These are phyloP conservation scores for Itoplectis maculator DNA, from an alignment of 2,888 invertebrate species.

Conservation along the genomic window DNA sequence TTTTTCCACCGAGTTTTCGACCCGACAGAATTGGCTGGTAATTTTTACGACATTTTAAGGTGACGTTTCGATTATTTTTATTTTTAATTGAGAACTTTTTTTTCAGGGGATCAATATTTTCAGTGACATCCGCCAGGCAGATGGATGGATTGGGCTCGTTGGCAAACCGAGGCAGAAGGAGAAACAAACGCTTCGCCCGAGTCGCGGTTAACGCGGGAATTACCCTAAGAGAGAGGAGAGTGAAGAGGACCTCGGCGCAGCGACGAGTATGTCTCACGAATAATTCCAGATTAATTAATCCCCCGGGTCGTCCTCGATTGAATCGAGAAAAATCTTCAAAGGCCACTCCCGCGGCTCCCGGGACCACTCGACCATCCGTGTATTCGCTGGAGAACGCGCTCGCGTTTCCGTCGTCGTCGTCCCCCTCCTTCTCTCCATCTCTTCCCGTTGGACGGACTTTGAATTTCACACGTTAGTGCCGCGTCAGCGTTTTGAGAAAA, in stretches of 20 bases:
- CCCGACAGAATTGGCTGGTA: too few relatives aligned
- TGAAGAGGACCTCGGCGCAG: slow-evolving; percentile 15
- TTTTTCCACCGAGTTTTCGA: not conserved
- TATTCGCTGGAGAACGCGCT: slow-evolving; percentile 22
- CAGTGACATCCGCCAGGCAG: too few relatives aligned
- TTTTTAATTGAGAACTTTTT: too few relatives aligned
- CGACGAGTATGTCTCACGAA: slow-evolving; percentile 13
- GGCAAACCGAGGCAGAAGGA: not conserved
- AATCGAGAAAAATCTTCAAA: slow-evolving; percentile 49
- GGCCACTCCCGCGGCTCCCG: not conserved
- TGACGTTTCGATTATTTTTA: too few relatives aligned
- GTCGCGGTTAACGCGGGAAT: not conserved
- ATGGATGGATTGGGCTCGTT: too few relatives aligned
- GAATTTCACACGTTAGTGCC: slow-evolving; percentile 37
- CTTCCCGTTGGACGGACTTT: slow-evolving; percentile 15
- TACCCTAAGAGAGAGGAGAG: not conserved
- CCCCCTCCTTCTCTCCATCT: not conserved
- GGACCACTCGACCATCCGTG: slow-evolving; percentile 11
- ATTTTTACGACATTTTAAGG: too few relatives aligned
- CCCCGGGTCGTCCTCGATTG: slow-evolving; percentile 37
- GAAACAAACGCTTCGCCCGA: not conserved
- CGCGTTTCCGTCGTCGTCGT: slow-evolving; percentile 4
- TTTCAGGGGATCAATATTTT: too few relatives aligned
- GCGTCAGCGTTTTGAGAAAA: slow-evolving; percentile 32
- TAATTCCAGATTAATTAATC: slow-evolving; percentile 56